phyloP scores from a whole-genome alignment of 2,113 vertebrate species.

The Scartelaos histophorus region DNA sequence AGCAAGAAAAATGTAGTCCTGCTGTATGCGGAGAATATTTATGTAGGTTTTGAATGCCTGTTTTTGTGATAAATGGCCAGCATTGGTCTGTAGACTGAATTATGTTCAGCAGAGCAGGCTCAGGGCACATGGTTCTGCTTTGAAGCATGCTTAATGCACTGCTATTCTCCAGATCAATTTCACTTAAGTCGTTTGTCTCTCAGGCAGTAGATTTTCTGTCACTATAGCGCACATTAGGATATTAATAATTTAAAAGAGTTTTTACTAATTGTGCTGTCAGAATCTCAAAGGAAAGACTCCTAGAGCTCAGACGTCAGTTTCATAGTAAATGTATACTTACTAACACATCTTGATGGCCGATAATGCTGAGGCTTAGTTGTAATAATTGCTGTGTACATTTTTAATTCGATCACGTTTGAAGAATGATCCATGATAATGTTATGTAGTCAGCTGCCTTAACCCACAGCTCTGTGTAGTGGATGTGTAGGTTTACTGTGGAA shows the following conservation, averaged over 20 bases:
- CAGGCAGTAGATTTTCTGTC: neutral
- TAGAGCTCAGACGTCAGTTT: neutral
- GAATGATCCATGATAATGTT: slow-evolving; percentile 16
- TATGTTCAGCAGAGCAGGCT: slow-evolving; percentile 17
- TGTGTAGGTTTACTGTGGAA: slow-evolving; percentile 47
- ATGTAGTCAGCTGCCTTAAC: slow-evolving; percentile 19
- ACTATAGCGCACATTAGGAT: neutral
- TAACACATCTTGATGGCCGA: neutral
- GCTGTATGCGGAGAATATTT: slow-evolving; percentile 51
- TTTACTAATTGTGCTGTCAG: neutral
- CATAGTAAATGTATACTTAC: neutral
- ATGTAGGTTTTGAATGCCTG: slow-evolving; percentile 37
- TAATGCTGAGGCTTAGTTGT: neutral
- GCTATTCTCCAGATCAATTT: slow-evolving; percentile 24
- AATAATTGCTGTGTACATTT: neutral
- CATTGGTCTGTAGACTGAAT: slow-evolving; percentile 39
- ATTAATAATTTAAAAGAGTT: slow-evolving; percentile 8
- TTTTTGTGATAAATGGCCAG: slow-evolving; percentile 48
- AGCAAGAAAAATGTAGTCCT: slow-evolving; percentile 61
- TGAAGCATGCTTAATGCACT: slow-evolving; percentile 9
- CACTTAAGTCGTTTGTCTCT: slow-evolving; percentile 18
- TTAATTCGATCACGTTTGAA: slow-evolving; percentile 32
- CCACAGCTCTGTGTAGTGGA: slow-evolving; percentile 22
- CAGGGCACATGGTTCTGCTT: slow-evolving; percentile 14
- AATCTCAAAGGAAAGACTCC: neutral